Conservation (phyloP, 1,140 invertebrate genomes). For the Bombus waltoni region DNA sequence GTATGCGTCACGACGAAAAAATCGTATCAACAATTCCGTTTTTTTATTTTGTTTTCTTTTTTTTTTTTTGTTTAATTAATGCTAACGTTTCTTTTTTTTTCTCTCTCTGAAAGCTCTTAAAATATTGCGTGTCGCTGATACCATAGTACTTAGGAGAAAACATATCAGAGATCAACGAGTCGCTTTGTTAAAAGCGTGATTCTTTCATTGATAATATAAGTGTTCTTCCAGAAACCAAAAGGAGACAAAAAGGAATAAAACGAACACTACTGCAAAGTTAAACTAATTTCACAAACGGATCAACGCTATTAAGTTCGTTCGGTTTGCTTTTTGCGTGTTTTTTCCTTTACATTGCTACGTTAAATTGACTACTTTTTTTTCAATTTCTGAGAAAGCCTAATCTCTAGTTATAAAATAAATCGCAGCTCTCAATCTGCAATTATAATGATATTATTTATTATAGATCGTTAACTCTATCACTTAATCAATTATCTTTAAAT, state of each 20-base stretch:
- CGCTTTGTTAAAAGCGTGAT: constrained; percentile 35
- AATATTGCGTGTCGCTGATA: constrained; percentile 16
- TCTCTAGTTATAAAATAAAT: constrained; percentile 74
- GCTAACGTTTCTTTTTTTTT: constrained; percentile 6
- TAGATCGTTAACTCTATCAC: constrained; percentile 67
- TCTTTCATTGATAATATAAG: constrained; percentile 1
- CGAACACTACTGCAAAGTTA: constrained; percentile 13
- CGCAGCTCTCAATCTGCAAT: constrained; percentile 65
- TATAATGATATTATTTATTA: constrained; percentile 62
- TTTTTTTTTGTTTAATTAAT: neutral
- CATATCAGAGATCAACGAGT: constrained; percentile 58
- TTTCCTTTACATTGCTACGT: constrained; percentile 59
- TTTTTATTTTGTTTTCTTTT: neutral
- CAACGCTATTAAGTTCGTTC: constrained; percentile 35
- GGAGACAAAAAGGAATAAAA: constrained; percentile 27
- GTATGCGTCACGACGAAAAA: neutral
- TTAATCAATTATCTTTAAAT: constrained; percentile 67
- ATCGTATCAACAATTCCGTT: neutral
- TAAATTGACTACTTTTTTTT: constrained; percentile 75
- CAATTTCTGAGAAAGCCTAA: constrained; percentile 66
- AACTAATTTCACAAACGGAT: constrained; percentile 50
- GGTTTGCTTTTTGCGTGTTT: constrained; percentile 28
- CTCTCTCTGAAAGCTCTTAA: constrained; percentile 34
- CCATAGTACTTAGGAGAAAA: constrained; percentile 30
- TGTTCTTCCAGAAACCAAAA: neutral